Base-by-base conservation (phyloP, 1,140 invertebrate genomes). In the Drosophila burlai region DNA sequence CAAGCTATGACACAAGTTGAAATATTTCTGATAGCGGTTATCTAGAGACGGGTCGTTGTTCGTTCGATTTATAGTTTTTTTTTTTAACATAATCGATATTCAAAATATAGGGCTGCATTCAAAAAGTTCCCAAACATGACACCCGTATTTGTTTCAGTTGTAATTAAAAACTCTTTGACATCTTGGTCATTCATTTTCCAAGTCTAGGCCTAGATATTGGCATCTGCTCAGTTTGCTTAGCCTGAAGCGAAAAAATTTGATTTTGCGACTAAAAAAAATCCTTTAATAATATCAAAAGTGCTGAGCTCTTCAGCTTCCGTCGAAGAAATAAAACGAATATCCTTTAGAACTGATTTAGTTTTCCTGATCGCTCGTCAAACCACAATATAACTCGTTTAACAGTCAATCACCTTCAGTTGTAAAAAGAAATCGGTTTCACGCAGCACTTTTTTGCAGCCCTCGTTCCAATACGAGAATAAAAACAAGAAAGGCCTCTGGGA, bases 341-440 rank as follows among this genome's bases (percentile, higher is more conserved):
- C 0, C 1, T 36, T 36, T 26, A 13, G 4, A 9, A 61, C 34
- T 29, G n/a, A 29, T 47, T 47, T 24, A 38, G 24, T 46, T 62
- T n/a, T 9, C 15, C 15, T 9, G 13, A 47, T 29, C 5, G 16
- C 21, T 46, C 11, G 13, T 24, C 24, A 26, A 13, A 4, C 46
- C 4, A 29, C 13, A 29, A 60, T 34, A n/a, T n/a, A 21, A 26
- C 15, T 50, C 21, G 18, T 36, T 40, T 5, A n/a, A 29, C 9
- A n/a, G 7, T 18, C 18, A n/a, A 26, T n/a, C 21, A 26, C 29
- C 43, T 66, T 66, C 24, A 42, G n/a, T 50, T 49, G 16, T 43
- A 54, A 65, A 68, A 66, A 54, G 49, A 71, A 71, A 67, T 71
- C 49, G 67, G 67, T 62, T 18, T 49, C 26, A 49, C 24, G 26